Evolutionary conservation across 2,888 invertebrate species (phyloP), one percentile per base, ranked within the genome.

Genomic region (Ophion ellenae): DNA sequence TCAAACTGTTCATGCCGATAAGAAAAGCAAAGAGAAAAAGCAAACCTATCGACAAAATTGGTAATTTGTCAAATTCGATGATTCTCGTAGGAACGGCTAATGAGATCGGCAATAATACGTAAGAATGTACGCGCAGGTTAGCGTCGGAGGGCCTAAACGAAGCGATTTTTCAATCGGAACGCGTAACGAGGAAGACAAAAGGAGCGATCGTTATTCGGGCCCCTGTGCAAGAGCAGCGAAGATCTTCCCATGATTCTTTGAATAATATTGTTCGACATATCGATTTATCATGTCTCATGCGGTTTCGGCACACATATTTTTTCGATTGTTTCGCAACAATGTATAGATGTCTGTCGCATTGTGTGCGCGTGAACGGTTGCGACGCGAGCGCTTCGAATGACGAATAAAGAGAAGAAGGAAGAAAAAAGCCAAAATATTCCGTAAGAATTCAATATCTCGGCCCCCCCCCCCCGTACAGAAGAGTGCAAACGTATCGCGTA

Each of bases 251-350:
- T 88, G 86, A 80, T 90, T 87, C 86, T 88, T 89, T 87, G 88
- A 91, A 84, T 9, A 61, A 80, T 86, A 88, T 89, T 88, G 86
- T 78, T 87, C 89, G 88, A 91, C 91, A 91, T 92, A 91, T 92
- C 91, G 91, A 91, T 89, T 83, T 77, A 71, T 77, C 74, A 81
- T 83, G 67, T 80, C 78, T 81, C 59, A 67, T 36, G 79, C 53
- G 64, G 63, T 75, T 81, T 64, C 63, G 47, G 47, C 47, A 71
- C 76, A 77, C 70, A 11, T 74, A 36, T 78, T 61, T 76, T 24
- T 78, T 71, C 32, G 53, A 78, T 83, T 73, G 57, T 78, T 78
- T 78, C 4, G 47, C n/a, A 67, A 79, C 70, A 70, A 79, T 67
- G 40, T 67, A 77, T 74, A 77, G 64, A 83, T 83, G 73, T 79